These are phyloP conservation scores for Halyomorpha halys DNA, from an alignment of 1,140 invertebrate species.

Conservation along the genomic window DNA sequence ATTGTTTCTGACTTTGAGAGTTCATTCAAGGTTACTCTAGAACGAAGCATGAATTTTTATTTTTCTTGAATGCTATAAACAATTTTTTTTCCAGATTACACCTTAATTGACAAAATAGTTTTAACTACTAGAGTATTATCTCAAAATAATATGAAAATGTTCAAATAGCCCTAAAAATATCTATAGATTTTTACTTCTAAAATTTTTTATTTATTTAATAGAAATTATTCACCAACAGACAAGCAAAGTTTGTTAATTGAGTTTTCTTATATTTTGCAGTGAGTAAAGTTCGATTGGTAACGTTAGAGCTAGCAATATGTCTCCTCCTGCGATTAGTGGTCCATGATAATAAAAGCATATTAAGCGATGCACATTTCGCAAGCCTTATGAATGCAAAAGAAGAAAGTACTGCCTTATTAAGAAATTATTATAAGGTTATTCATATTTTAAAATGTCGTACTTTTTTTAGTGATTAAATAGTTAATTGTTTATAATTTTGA, in stretches of 20 bases:
- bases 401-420: constrained; percentile 72
- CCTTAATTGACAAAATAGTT: too few relatives aligned
- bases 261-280: constrained; percentile 37
- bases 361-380: constrained; percentile 53
- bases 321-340: constrained; percentile 54
- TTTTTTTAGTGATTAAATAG: background rate
- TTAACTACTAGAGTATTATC: too few relatives aligned
- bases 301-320: constrained; percentile 76
- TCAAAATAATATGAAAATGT: too few relatives aligned
- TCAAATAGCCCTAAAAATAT: too few relatives aligned
- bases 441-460: background rate
- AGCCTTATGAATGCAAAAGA: constrained; percentile 69
- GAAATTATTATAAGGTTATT: constrained; percentile 82
- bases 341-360: constrained; percentile 41
- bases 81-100: too few relatives aligned
- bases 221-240: background rate
- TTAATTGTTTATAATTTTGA: background rate
- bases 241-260: background rate
- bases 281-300: constrained; percentile 78
- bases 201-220: background rate
- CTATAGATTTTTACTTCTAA: too few relatives aligned
- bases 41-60: too few relatives aligned
- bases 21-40: too few relatives aligned
- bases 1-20: too few relatives aligned
- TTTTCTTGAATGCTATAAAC: too few relatives aligned